Evolutionary conservation across 2,113 vertebrate genomes (phyloP).

Genomic region (Rafetus swinhoei): DNA sequence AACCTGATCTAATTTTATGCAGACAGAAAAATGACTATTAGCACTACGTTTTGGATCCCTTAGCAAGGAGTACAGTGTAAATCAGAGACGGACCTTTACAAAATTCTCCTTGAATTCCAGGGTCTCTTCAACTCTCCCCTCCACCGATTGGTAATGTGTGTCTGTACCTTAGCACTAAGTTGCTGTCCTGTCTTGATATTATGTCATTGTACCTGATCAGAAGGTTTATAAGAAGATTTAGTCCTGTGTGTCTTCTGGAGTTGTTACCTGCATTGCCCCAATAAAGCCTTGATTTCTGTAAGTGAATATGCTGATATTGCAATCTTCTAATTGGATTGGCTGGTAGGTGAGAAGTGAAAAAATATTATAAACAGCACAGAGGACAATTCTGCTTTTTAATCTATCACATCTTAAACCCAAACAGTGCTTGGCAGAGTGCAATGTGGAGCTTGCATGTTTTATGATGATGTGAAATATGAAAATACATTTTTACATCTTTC

Average conservation of each 20-base stretch:
- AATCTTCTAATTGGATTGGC: not conserved
- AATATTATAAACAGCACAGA: not conserved
- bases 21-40: not conserved
- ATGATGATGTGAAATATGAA: not conserved
- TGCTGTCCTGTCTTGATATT: too few relatives aligned
- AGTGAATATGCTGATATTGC: not conserved
- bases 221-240: too few relatives aligned
- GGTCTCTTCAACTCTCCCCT: not conserved
- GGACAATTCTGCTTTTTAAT: not conserved
- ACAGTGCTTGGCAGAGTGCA: not conserved
- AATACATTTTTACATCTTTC: not conserved
- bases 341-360: not conserved
- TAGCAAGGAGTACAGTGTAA: not conserved
- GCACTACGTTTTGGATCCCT: not conserved
- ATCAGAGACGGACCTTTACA: not conserved
- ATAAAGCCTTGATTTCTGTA: too few relatives aligned
- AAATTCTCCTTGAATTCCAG: not conserved
- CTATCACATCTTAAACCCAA: not conserved
- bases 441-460: not conserved
- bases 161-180: not conserved
- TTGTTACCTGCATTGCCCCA: too few relatives aligned
- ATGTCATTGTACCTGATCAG: too few relatives aligned
- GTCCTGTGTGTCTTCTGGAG: too few relatives aligned
- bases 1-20: not conserved
- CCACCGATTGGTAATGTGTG: not conserved